Evolutionary conservation across 2,113 vertebrate genomes (phyloP).

Genomic region (Odocoileus virginianus): DNA sequence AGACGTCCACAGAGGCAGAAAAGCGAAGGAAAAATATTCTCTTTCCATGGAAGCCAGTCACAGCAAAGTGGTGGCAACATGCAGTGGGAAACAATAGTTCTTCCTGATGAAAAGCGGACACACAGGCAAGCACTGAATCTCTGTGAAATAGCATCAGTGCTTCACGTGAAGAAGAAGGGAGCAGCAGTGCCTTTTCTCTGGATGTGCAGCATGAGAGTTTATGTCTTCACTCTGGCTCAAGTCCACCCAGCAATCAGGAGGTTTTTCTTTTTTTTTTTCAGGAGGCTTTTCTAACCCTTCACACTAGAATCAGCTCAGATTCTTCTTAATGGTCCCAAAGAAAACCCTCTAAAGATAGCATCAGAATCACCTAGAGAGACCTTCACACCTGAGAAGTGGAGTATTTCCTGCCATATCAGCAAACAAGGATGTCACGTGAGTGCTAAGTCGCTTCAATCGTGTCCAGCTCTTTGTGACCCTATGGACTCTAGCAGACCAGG

Average conservation of each 20-base stretch:
- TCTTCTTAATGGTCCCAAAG: not conserved
- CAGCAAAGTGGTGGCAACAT: not conserved
- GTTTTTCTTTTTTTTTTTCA: too few relatives aligned
- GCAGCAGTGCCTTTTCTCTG: not conserved
- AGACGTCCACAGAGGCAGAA: not conserved
- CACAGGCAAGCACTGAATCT: not conserved
- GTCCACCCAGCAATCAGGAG: not conserved
- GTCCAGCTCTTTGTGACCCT: not conserved
- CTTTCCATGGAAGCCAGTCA: not conserved
- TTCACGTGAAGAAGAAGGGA: not conserved
- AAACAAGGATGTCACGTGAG: not conserved
- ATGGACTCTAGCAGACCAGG: not conserved
- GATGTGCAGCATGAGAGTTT: rapidly evolving
- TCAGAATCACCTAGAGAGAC: not conserved
- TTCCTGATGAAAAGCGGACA: not conserved
- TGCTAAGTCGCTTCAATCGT: not conserved
- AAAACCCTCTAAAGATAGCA: not conserved
- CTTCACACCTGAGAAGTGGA: not conserved
- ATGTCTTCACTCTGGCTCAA: too few relatives aligned
- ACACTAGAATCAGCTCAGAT: not conserved
- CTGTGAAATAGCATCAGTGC: not conserved
- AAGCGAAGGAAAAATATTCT: not conserved
- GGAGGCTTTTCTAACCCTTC: not conserved
- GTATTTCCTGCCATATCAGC: not conserved
- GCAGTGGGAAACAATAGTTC: not conserved